Evolutionary conservation across 2,797 vertebrate genomes (phyloP).

Genomic region (Silurus aristotelis): DNA sequence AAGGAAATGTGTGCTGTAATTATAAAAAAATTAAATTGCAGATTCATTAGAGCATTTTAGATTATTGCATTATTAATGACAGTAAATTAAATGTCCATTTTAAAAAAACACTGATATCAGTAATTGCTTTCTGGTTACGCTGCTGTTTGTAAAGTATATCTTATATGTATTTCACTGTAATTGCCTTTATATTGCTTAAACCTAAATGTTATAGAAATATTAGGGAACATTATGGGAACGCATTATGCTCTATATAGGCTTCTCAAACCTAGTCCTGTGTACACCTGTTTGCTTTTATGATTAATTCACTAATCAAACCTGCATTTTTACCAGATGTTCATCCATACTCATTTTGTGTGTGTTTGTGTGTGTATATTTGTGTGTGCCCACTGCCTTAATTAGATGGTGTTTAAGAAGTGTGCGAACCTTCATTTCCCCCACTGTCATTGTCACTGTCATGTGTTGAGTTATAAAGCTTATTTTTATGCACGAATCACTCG

Average conservation of each 20-base stretch:
- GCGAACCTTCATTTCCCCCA: not conserved
- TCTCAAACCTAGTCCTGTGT: not conserved
- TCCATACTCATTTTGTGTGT: not conserved
- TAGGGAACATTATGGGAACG: not conserved
- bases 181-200: not conserved
- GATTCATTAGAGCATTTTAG: not conserved
- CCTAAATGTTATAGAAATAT: not conserved
- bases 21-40: not conserved
- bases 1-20: not conserved
- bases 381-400: not conserved
- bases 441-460: not conserved
- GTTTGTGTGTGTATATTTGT: not conserved
- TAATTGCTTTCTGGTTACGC: not conserved
- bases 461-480: conserved; percentile 5
- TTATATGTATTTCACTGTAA: not conserved
- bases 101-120: not conserved
- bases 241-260: too few species aligned
- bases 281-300: not conserved
- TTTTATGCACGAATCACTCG: not conserved
- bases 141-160: not conserved
- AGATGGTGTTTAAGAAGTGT: not conserved
- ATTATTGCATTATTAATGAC: not conserved
- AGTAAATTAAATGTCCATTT: not conserved
- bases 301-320: not conserved
- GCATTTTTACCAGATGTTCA: not conserved